Percentiles rank a stretch among this genome's conserved stretches.
Evolutionary conservation across 2,113 vertebrate species (phyloP).

Genomic region (Nothocercus nigrocapillus): DNA sequence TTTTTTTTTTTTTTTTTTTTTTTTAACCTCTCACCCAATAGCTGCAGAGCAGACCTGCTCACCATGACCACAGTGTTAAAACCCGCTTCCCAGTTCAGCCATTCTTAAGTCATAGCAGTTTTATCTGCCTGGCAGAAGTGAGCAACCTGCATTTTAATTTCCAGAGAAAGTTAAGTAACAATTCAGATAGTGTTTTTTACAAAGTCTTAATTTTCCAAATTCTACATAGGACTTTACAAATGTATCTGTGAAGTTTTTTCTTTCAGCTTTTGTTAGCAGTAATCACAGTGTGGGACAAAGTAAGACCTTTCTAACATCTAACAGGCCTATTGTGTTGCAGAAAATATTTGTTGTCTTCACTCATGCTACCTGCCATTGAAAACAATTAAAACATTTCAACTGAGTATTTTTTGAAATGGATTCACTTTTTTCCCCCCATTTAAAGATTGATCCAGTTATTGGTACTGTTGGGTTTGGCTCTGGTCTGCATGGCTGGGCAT

Average conservation of each 20-base stretch:
- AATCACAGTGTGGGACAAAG: too few species aligned
- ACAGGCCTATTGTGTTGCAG: not conserved
- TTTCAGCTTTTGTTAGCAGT: not conserved
- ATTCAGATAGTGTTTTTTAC: not conserved
- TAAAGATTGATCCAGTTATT: slow-evolving; percentile 55
- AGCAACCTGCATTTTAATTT: not conserved
- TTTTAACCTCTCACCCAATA: not conserved
- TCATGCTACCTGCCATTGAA: not conserved
- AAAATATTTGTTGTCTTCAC: not conserved
- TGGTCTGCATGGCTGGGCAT: slow-evolving; percentile 66
- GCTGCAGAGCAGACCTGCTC: not conserved
- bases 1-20: not conserved
- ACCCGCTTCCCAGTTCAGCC: not conserved
- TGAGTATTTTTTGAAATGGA: not conserved
- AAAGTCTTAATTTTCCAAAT: not conserved
- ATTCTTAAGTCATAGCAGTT: not conserved
- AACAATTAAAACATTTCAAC: not conserved
- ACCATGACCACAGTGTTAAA: not conserved
- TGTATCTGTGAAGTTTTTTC: not conserved
- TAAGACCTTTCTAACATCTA: too few species aligned
- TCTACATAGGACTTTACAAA: not conserved
- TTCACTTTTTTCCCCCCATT: not conserved
- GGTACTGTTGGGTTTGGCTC: slow-evolving; percentile 68
- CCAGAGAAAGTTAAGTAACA: not conserved
- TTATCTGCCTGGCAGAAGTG: not conserved